Evolutionary conservation across 2,888 invertebrate genomes (phyloP).

Genomic region (Scaptomyza reducta): DNA sequence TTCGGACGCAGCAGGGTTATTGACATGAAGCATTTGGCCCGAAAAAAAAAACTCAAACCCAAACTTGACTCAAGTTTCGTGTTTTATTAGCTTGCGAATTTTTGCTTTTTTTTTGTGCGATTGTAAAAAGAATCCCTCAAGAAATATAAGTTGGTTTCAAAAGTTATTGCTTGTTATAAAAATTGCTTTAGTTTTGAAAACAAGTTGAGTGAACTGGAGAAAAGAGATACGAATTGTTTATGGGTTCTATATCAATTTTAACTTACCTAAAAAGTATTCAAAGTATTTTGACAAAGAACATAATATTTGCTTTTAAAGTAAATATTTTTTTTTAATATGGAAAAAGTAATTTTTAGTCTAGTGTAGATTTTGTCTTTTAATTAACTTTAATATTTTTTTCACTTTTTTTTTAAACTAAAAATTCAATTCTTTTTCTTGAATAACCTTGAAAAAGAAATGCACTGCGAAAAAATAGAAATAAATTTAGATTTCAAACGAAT

Average conservation of each 20-base stretch:
- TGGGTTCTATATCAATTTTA: too few relatives aligned
- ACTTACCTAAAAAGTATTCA: too few relatives aligned
- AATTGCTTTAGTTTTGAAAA: background rate
- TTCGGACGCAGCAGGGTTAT: conserved; percentile 42
- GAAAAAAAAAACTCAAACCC: background rate
- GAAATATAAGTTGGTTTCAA: background rate
- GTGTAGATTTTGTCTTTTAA: too few relatives aligned
- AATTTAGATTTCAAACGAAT: background rate
- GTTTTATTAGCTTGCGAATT: conserved; percentile 8
- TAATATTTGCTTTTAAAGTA: too few relatives aligned
- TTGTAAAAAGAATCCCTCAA: background rate
- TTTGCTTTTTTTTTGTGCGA: background rate
- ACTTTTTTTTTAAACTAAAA: too few relatives aligned
- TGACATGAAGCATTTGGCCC: conserved; percentile 38
- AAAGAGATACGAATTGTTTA: too few relatives aligned
- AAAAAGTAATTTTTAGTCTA: too few relatives aligned
- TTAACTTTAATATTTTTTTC: too few relatives aligned
- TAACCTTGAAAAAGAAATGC: conserved; percentile 18
- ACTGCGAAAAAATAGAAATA: conserved; percentile 5
- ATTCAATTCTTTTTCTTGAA: background rate
- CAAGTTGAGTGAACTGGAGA: background rate
- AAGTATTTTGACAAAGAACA: too few relatives aligned
- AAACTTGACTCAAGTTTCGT: conserved; percentile 28
- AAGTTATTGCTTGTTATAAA: background rate
- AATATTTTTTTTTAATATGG: too few relatives aligned